Percentiles rank a stretch among this genome's conserved stretches.
Evolutionary conservation across 2,113 vertebrate species (phyloP).

Genomic region (Carlito syrichta): DNA sequence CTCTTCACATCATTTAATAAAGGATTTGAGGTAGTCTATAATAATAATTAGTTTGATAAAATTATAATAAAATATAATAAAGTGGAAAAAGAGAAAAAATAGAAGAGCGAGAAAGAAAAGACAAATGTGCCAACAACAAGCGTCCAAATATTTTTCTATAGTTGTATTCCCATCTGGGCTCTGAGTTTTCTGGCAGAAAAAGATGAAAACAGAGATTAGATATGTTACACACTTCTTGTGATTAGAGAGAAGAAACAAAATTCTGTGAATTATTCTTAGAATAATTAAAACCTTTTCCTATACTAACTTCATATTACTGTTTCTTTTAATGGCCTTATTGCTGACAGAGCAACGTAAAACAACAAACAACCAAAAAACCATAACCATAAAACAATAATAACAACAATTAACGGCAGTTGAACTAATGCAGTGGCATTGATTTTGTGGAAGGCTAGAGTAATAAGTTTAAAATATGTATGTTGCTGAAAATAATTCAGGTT

Average conservation of each 20-base stretch:
- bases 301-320: neutral
- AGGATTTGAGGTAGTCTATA: neutral
- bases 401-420: conserved; percentile 34
- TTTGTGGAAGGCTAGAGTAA: conserved; percentile 15
- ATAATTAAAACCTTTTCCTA: neutral
- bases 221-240: neutral
- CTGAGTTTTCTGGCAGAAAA: neutral
- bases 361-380: neutral
- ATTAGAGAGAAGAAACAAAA: neutral
- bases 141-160: neutral
- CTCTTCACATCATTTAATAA: neutral
- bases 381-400: conserved; percentile 27
- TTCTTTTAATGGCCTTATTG: conserved; percentile 2
- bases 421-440: neutral
- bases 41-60: neutral
- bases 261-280: neutral
- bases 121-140: neutral
- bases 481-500: conserved; percentile 37
- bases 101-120: neutral
- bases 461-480: conserved; percentile 38
- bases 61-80: neutral
- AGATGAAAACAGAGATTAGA: neutral
- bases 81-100: neutral
- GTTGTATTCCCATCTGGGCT: neutral
- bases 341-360: conserved; percentile 1